Evolutionary conservation across 2,113 vertebrate species (phyloP).

Genomic region (Rafetus swinhoei): DNA sequence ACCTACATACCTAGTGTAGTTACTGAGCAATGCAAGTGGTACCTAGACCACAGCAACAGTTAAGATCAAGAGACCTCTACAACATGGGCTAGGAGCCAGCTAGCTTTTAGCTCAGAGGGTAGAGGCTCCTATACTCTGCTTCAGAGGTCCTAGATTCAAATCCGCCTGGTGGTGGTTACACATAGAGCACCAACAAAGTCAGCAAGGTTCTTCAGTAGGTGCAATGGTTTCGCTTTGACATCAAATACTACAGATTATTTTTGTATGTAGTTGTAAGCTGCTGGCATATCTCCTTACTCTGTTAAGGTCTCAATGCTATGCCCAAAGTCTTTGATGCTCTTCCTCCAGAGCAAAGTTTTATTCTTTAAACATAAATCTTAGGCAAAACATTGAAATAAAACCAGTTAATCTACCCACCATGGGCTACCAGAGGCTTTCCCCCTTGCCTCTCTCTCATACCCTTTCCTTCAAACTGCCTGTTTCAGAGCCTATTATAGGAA

Average conservation of each 20-base stretch:
- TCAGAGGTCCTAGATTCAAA: too few relatives aligned
- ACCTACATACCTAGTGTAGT: too few relatives aligned
- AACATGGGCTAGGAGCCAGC: too few relatives aligned
- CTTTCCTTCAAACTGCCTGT: not conserved
- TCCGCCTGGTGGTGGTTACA: too few relatives aligned
- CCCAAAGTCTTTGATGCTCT: not conserved
- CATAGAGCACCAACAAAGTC: not conserved
- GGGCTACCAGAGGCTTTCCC: not conserved
- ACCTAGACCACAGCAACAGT: too few relatives aligned
- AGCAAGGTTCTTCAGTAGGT: not conserved
- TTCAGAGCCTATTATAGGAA: not conserved
- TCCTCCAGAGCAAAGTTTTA: not conserved
- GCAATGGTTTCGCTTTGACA: not conserved
- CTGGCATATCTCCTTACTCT: not conserved
- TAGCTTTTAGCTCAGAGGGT: too few relatives aligned
- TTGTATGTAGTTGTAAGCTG: constrained; percentile 16
- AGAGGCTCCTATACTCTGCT: too few relatives aligned
- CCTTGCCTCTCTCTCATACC: not conserved
- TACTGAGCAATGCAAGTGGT: too few relatives aligned
- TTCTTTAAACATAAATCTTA: not conserved
- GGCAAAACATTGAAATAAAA: not conserved
- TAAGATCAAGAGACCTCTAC: too few relatives aligned
- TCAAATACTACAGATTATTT: constrained; percentile 43
- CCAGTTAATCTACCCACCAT: not conserved
- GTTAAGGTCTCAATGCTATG: not conserved